phyloP scores from a whole-genome alignment of 2,797 vertebrate genomes.

The Dendrocincla fuliginosa region DNA sequence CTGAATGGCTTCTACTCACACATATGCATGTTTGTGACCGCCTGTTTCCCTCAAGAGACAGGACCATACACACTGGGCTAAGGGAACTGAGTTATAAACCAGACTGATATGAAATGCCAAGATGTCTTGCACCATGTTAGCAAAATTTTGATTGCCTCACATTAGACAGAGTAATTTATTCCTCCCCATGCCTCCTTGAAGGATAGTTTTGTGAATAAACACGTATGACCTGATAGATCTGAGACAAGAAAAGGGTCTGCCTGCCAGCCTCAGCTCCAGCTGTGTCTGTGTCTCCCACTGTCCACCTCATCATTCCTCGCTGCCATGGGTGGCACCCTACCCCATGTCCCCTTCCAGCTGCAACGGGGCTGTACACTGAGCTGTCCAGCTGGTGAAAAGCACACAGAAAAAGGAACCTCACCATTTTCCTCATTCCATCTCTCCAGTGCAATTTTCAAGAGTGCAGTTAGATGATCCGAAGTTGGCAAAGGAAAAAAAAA shows the following conservation, averaged over 20 bases:
- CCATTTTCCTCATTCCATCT: not conserved
- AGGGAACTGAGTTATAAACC: not conserved
- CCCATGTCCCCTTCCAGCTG: not conserved
- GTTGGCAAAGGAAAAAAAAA: not conserved
- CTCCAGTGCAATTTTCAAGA: not conserved
- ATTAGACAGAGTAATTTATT: not conserved
- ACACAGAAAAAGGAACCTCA: not conserved
- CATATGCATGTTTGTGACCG: fast-evolving
- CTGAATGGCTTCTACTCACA: not conserved
- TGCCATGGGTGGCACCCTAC: not conserved
- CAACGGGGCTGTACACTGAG: not conserved
- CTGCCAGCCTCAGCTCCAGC: not conserved
- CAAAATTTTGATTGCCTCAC: not conserved
- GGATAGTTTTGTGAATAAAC: not conserved
- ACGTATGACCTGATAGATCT: not conserved
- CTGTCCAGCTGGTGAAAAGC: not conserved
- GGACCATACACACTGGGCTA: fast-evolving
- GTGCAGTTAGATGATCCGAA: not conserved
- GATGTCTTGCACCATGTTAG: not conserved
- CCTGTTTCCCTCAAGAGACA: not conserved
- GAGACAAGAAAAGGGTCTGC: not conserved
- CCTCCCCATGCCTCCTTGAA: not conserved
- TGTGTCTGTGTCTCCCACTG: not conserved
- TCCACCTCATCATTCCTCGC: not conserved
- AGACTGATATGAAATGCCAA: not conserved